Base-by-base conservation (phyloP, 2,888 invertebrate species). In the Aphodius sticticus region DNA sequence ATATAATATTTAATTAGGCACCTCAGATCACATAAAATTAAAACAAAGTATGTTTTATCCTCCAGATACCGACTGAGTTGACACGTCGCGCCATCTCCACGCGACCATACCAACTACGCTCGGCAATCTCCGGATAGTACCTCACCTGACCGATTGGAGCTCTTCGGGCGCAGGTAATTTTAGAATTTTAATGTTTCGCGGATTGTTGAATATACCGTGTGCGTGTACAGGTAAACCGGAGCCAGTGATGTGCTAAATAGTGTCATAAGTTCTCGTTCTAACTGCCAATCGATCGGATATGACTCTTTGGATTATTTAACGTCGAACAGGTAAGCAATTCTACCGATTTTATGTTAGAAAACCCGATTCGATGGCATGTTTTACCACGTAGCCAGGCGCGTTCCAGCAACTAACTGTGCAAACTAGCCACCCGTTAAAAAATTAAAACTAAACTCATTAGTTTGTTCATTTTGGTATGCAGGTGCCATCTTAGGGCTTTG, bases 401-500 rank as follows among this genome's bases (percentile, higher is more conserved):
- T 83, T 84, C 82, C 83, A 82, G 79, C 81, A 79, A 83, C 81
- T 84, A 85, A 85, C 84, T 85, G 85, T 85, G 81, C 83, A 83
- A 84, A 79, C 82, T 83, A 82, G 82, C 83, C 84, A 84, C 81
- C 85, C 85, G 85, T 85, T 84, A 84, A 85, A 84, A 83, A 83
- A 26, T 26, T 26, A 26, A 53, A 53, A 53, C 12, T 81, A 82
- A 84, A 84, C 80, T 81, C 78, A 70, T 81, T 76, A 76, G 37
- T 69, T 69, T 76, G 38, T 26, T 77, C 77, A 80, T 78, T 70
- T 78, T 74, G 37, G 35, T 36, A 14, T 35, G n/a, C 35, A 37
- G 74, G 35, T 74, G 15, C 35, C 35, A 74, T n/a, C 5, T 14
- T 71, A 12, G 35, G 36, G 6, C 15, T 74, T 74, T 74, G 71